Evolutionary conservation across 2,888 invertebrate genomes (phyloP), one percentile per base, ranked within the genome.

Genomic region (Lomographa bimaculata): DNA sequence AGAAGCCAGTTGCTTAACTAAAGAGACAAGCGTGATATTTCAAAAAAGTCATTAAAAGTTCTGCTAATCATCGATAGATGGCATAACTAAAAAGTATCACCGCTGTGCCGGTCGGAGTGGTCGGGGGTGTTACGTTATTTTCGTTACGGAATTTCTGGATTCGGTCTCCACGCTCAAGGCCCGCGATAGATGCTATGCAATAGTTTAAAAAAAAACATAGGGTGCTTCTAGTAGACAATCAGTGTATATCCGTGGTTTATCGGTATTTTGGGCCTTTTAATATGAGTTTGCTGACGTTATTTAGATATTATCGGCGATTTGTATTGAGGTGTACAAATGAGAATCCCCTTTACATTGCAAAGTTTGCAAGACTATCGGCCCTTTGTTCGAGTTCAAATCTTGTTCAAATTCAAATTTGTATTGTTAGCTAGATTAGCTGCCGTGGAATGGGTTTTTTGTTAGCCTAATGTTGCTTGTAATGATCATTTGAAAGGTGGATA

Each of bases 311-410:
- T 82, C 83, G 11, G 20, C 42, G 47, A 62, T 67, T 74, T 81
- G 81, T 79, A 82, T 77, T 82, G 83, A 84, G 80, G 79, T 81
- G 77, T 66, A 83, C 76, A 81, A 82, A 82, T 78, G 78, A 79
- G 80, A 69, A 78, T 23, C 70, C 51, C 58, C 54, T 61, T 27
- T 42, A 53, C 51, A 52, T 63, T 67, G 63, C 58, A 60, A 76
- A 73, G 62, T 77, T 72, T 53, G 26, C 52, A 49, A 56, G 63
- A 52, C 57, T 61, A 64, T 64, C 54, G 44, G 44, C 44, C 54
- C 58, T 57, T 68, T 70, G 70, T 70, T 53, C 35, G 46, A 29
- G 38, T 30, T 43, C 36, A 37, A 37, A 41, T 46, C 43, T 40
- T 39, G 47, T 52, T 54, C 46, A 46, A 36, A 55, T 50, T 48